These are phyloP conservation scores for Rana temporaria DNA, from an alignment of 2,113 vertebrate genomes.

Conservation along the genomic window DNA sequence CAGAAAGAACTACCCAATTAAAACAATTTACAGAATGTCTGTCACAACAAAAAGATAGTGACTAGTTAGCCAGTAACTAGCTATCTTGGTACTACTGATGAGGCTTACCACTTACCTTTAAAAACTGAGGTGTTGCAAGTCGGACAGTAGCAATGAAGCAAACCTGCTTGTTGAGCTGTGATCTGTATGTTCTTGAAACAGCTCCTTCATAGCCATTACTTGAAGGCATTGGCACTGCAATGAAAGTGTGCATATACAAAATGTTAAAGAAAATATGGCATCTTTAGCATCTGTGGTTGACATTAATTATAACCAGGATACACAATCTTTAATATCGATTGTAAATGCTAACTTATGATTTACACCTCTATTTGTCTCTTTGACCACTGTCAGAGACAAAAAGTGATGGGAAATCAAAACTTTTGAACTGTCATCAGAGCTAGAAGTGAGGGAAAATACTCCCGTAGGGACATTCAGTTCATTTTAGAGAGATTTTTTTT, in stretches of 20 bases:
- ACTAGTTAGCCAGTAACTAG: not conserved
- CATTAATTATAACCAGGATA: no score
- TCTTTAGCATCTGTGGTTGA: not conserved
- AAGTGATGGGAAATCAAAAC: no score
- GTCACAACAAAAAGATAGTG: not conserved
- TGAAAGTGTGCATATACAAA: not conserved
- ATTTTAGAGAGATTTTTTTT: no score
- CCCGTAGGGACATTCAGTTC: no score
- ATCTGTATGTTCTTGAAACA: conserved; percentile 72
- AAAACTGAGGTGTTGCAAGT: conserved; percentile 80
- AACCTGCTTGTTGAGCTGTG: conserved; percentile 72
- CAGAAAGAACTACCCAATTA: no score
- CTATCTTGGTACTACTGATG: not conserved
- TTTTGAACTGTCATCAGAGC: no score
- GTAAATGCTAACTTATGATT: no score
- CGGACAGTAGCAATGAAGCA: conserved; percentile 82
- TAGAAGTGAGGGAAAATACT: no score
- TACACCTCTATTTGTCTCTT: no score
- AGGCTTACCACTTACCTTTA: conserved; percentile 73
- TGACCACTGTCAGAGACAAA: no score
- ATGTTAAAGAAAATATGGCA: not conserved
- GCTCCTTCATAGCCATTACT: conserved; percentile 78
- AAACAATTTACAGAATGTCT: no score
- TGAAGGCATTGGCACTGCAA: conserved; percentile 74
- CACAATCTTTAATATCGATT: no score